phyloP scores from a whole-genome alignment of 2,113 vertebrate genomes.

The Jacana jacana region DNA sequence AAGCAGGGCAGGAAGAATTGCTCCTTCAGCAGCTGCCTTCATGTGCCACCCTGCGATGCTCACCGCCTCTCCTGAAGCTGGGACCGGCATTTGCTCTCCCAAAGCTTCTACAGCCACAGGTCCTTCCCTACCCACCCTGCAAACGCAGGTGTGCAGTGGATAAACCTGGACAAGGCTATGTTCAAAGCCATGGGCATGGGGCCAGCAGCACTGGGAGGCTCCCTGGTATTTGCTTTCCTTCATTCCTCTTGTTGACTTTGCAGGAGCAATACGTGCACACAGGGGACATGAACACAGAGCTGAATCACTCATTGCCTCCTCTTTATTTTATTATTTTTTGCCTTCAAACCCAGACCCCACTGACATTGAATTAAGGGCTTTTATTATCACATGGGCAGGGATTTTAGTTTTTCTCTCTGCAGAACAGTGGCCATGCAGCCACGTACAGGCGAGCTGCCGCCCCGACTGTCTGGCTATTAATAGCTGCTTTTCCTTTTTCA shows the following conservation, averaged over 20 bases:
- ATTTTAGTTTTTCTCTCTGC: background rate
- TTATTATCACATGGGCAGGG: conserved; percentile 11
- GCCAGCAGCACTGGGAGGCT: background rate
- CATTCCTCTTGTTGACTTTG: conserved; percentile 1
- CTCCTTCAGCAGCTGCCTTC: rapidly evolving
- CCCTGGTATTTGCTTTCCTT: background rate
- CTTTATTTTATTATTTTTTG: background rate
- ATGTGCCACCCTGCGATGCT: rapidly evolving
- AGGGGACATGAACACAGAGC: conserved; percentile 9
- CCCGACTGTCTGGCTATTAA: background rate
- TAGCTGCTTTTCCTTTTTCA: conserved; percentile 37
- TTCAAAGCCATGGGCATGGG: background rate
- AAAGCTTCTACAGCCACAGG: background rate
- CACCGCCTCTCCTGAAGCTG: rapidly evolving
- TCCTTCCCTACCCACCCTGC: background rate
- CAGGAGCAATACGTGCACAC: background rate
- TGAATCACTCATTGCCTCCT: background rate
- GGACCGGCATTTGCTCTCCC: rapidly evolving
- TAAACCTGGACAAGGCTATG: rapidly evolving
- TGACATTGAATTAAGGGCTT: conserved; percentile 48
- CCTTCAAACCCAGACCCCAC: background rate
- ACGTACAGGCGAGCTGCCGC: background rate
- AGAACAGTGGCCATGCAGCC: background rate
- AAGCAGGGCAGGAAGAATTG: background rate
- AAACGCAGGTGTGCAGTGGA: rapidly evolving